Conservation (phyloP, 2,113 vertebrate genomes). For the Ia io region DNA sequence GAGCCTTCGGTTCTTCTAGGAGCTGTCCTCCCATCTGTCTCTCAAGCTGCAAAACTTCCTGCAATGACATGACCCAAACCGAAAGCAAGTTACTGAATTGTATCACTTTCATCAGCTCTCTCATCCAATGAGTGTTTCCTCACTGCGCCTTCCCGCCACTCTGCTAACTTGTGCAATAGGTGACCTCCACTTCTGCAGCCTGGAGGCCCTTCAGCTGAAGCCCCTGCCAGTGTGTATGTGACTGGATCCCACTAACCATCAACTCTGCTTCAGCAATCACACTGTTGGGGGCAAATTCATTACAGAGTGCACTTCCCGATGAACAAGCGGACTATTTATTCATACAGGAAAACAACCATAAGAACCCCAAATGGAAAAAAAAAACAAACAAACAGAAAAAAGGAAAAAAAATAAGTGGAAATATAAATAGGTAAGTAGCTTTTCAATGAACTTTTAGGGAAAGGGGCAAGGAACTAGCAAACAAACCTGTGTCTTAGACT, state of each 20-base stretch:
- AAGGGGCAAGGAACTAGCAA: neutral
- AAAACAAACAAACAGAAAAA: neutral
- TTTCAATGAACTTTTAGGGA: neutral
- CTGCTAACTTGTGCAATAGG: accelerated
- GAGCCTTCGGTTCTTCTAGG: slow-evolving; percentile 94
- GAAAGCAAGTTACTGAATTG: neutral
- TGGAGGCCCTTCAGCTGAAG: neutral
- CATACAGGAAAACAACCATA: neutral
- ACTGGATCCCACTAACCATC: neutral
- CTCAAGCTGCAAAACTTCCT: slow-evolving; percentile 97
- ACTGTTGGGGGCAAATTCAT: neutral
- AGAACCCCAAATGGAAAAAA: neutral
- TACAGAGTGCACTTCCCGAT: neutral
- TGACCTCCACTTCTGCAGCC: neutral
- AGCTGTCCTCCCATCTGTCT: slow-evolving; percentile 95
- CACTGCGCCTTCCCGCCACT: neutral
- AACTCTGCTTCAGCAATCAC: neutral
- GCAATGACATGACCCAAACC: slow-evolving; percentile 25
- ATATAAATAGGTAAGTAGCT: neutral
- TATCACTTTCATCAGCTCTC: accelerated
- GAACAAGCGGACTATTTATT: neutral
- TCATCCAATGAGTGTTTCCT: neutral
- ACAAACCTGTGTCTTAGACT: neutral
- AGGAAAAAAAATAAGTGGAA: neutral
- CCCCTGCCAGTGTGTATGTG: neutral